Evolutionary conservation across 2,888 invertebrate species (phyloP), one percentile per base, ranked within the genome.

Genomic region (Hoplodrina blanda): DNA sequence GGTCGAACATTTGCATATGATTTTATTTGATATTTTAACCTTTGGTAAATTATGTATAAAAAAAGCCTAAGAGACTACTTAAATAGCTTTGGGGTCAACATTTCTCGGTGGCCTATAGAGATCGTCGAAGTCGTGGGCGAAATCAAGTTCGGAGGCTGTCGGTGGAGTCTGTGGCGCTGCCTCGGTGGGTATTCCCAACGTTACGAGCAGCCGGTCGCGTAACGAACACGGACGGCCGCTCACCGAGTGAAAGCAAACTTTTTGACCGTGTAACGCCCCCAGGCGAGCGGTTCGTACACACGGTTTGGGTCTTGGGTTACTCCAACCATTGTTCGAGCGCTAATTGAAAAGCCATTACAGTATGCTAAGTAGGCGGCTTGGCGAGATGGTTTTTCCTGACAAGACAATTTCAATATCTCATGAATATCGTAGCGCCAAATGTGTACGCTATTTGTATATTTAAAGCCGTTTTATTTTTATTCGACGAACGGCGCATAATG

Each of bases 181-280:
- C 57, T 82, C 80, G 72, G 55, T 92, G 93, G 94, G 92, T 92
- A 92, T 91, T 93, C 89, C 94, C 94, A 90, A 71, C 75, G 73
- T 85, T 84, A 80, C 83, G 84, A 72, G 80, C 84, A 79, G 76
- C 75, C 82, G 87, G 78, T 88, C 89, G 85, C 88, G 85, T 88
- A 89, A 89, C 84, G 76, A 86, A 76, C 82, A 57, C 76, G 76
- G 72, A 73, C 83, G 78, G 82, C 84, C 84, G 83, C 73, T 76
- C 84, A 78, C 76, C 73, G 77, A 89, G 94, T 91, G 94, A 94
- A 94, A 94, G 94, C 92, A 75, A 84, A 76, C 75, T 76, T 74
- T 83, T 80, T 78, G 81, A 75, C 66, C 84, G 84, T 77, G 64
- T 80, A 79, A 78, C 79, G 80, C 71, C 72, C 72, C 71, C 73